Base-by-base conservation (phyloP, 2,888 invertebrate genomes). In the Tenthredo livida region DNA sequence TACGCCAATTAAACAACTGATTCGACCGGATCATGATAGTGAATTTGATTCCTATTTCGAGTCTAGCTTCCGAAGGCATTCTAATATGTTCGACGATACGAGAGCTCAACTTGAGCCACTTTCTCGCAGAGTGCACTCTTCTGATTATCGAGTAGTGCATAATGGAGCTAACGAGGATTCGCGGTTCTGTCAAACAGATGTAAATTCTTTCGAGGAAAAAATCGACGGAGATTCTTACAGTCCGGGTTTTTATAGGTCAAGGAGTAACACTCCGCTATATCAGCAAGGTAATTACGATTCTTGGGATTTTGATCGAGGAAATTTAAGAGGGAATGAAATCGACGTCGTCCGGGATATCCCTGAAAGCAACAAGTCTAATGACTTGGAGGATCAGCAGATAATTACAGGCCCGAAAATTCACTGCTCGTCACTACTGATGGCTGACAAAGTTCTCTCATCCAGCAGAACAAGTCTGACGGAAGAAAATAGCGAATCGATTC, bases 1-100 rank as follows among this genome's bases (percentile, higher is more conserved):
- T 10, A 50, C 33, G 6, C 3, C 29, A 33, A 29, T n/a, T 10
- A 33, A 77, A 15, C 17, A 33, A 25, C 40, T 21, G 40, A 80
- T 61, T 40, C 58, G 58, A 80, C 40, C 80, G 2, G 40, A 80
- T 21, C 40, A 58, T 21, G 61, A 80, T 21, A 37, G 17, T 0
- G 15, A 29, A n/a, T n/a, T 50, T n/a, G 15, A 80, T 15, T 80
- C 80, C n/a, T 25, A 61, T 21, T 80, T 80, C 58, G 21, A 61
- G 4, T 80, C 80, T n/a, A 80, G 80, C 61, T 80, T 61, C 21
- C 58, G 33, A 61, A 58, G 40, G 40, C 58, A 80, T 61, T 80
- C 80, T 21, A 12, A 80, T 40, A 80, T 80, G 80, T 61, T 80
- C 9, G 37, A 80, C 12, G 61, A 40, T 29, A 10, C 61, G 21